These are phyloP conservation scores for Lithophane semibrunnea DNA, from an alignment of 2,888 invertebrate species.

Conservation along the genomic window DNA sequence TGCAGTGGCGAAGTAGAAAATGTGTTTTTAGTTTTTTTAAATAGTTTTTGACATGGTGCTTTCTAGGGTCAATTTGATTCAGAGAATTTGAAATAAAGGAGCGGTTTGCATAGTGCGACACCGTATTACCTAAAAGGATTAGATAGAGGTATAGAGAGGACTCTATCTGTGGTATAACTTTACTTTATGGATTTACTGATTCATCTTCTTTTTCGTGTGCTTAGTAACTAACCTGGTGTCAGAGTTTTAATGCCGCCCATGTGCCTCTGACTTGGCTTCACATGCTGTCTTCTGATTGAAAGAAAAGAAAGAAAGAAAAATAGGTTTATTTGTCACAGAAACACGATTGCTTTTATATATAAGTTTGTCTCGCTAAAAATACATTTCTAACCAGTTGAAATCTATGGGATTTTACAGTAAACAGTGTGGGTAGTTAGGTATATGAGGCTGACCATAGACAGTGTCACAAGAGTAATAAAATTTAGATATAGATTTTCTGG, in stretches of 20 bases:
- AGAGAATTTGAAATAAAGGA: background rate
- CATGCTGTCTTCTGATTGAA: too few species aligned
- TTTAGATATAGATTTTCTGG: background rate
- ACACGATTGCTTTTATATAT: background rate
- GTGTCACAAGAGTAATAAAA: background rate
- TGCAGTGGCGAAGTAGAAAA: slow-evolving; percentile 16
- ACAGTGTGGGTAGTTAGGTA: background rate
- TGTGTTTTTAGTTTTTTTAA: slow-evolving; percentile 9
- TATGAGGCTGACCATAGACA: background rate
- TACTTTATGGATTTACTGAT: background rate
- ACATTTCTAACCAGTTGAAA: background rate
- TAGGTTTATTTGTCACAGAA: too few species aligned
- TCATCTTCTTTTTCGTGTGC: background rate
- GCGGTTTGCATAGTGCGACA: slow-evolving; percentile 1
- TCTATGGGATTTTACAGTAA: background rate
- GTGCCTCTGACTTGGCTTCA: too few species aligned
- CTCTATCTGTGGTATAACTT: background rate
- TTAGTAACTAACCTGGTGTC: too few species aligned
- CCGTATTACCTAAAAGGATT: too few species aligned
- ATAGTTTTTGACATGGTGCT: background rate
- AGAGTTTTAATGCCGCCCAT: too few species aligned
- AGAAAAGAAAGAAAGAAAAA: too few species aligned
- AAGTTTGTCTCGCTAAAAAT: background rate
- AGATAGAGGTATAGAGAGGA: background rate
- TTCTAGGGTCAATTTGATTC: slow-evolving; percentile 11